Evolutionary conservation across 2,113 vertebrate species (phyloP).

Genomic region (Eudyptes chrysolophus): DNA sequence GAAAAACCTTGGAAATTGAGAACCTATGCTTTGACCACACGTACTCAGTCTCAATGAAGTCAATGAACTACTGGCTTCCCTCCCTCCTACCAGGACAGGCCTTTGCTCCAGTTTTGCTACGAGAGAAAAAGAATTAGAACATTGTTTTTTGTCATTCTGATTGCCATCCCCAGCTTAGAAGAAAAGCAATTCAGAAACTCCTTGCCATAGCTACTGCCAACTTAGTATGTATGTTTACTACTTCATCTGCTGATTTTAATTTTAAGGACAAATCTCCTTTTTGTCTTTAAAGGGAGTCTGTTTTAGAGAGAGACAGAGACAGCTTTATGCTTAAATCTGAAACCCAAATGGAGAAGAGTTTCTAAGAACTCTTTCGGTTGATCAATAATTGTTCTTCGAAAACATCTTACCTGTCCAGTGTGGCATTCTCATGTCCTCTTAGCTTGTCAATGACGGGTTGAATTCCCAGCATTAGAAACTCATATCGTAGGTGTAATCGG

Average conservation of each 20-base stretch:
- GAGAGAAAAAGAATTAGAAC: not conserved
- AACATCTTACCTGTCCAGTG: conserved; percentile 87
- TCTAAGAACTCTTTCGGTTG: not conserved
- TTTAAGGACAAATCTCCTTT: not conserved
- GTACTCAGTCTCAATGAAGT: not conserved
- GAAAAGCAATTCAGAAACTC: not conserved
- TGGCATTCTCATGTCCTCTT: conserved; percentile 92
- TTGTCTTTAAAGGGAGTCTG: not conserved
- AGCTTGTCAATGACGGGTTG: conserved; percentile 97
- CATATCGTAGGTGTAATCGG: conserved; percentile 93
- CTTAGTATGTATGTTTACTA: not conserved
- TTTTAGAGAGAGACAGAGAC: not conserved
- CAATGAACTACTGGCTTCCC: not conserved
- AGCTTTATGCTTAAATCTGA: not conserved
- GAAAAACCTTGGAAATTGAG: not conserved
- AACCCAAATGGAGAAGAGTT: not conserved
- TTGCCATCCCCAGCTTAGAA: not conserved
- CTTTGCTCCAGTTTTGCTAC: not conserved
- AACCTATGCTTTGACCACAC: not conserved
- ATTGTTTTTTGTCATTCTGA: not conserved
- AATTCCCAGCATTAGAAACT: conserved; percentile 98
- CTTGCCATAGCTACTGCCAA: not conserved
- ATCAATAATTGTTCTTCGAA: not conserved
- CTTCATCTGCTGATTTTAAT: not conserved
- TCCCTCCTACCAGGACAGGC: not conserved